Base-by-base conservation (phyloP, 1,140 invertebrate genomes). In the Ephestia elutella region DNA sequence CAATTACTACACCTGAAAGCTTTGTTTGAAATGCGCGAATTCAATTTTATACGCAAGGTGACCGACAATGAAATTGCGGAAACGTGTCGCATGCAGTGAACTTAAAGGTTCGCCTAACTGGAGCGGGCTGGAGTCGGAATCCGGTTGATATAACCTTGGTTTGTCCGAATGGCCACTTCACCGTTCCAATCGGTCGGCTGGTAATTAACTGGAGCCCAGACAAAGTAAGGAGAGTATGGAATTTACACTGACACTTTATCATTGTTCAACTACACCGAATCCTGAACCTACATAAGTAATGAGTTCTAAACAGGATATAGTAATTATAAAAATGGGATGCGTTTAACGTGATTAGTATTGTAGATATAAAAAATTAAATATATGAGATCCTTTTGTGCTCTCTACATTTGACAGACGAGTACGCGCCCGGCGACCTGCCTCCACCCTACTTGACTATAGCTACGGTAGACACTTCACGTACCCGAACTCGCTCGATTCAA, bases 71-170 rank as follows among this genome's bases (percentile, higher is more conserved):
- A 62, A 71, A 78, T 74, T 76, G 73, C 80, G 78, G 80, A 83
- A 83, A 85, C 70, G 65, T 72, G 65, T 71, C 63, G 67, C 55
- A 63, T 70, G 66, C 60, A 63, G 54, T 69, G 62, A 73, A 73
- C 72, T 74, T 77, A 75, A 81, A 84, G 77, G 82, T 83, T 76
- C 70, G 73, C 66, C 78, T 84, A 81, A 82, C 80, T 84, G 77
- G 79, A 80, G 78, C 80, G 75, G 70, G 64, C 71, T 70, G 78
- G 77, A 79, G 65, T 80, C 71, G 70, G 69, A 85, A 82, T 84
- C 84, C 82, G 80, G 82, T 85, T 80, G 71, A 64, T 68, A 63
- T 78, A 83, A 73, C 85, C 82, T 87, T 84, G 85, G 80, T 73
- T 65, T 77, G 71, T 63, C 72, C 75, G 67, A 84, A 74, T 82